phyloP scores from a whole-genome alignment of 2,888 invertebrate species.

The Lycocerus yunnanus region DNA sequence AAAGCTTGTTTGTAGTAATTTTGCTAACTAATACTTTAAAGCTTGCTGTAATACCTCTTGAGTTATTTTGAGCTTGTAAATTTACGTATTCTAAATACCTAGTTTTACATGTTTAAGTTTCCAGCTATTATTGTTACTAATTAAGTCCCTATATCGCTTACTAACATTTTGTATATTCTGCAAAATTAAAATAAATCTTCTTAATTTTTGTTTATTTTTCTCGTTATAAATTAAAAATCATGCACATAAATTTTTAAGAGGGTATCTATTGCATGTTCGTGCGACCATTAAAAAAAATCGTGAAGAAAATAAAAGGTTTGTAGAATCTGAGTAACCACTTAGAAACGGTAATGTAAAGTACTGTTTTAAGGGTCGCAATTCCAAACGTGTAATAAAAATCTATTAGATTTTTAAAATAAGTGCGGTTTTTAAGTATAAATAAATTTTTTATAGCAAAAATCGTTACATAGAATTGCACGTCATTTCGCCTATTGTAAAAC shows the following conservation, averaged over 20 bases:
- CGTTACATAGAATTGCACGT: neutral
- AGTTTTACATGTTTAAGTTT: slow-evolving; percentile 3
- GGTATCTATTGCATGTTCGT: slow-evolving; percentile 35
- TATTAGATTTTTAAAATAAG: neutral
- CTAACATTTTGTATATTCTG: neutral
- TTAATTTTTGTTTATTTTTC: neutral
- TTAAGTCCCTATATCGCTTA: neutral
- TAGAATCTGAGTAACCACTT: slow-evolving; percentile 27
- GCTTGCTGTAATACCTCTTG: slow-evolving; percentile 23
- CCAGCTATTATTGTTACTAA: neutral
- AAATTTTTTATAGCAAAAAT: neutral
- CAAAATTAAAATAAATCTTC: neutral
- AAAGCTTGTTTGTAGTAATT: slow-evolving; percentile 26
- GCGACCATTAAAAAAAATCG: slow-evolving; percentile 42
- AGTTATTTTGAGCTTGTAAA: slow-evolving; percentile 24
- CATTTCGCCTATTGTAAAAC: neutral
- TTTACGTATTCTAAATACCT: slow-evolving; percentile 13
- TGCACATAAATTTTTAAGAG: slow-evolving; percentile 3
- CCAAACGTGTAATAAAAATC: neutral
- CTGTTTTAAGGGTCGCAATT: neutral
- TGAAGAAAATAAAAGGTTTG: slow-evolving; percentile 40
- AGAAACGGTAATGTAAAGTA: neutral
- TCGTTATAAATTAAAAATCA: neutral
- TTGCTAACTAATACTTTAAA: slow-evolving; percentile 21
- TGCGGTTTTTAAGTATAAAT: neutral